A percentile compares a stretch with the other conserved stretches of the same genome.
phyloP scores from a whole-genome alignment of 2,888 invertebrate genomes.

The Acronicta alni region DNA sequence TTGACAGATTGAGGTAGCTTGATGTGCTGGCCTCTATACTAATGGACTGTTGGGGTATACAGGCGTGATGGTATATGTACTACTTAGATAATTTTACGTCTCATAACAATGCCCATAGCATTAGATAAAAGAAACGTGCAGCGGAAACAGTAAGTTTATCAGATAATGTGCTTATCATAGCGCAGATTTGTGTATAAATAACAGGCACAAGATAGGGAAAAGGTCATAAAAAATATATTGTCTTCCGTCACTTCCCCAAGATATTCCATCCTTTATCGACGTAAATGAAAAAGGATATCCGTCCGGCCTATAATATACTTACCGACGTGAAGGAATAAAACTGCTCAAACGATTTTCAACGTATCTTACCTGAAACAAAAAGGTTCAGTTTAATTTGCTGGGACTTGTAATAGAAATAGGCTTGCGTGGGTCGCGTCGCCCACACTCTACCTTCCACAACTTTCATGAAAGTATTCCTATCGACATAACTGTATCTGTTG shows the following conservation, averaged over 20 bases:
- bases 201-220: constrained; percentile 23
- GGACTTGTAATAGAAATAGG: constrained; percentile 40
- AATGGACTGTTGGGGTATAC: no score
- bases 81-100: constrained; percentile 11
- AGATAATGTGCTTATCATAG: constrained; percentile 40
- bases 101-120: constrained; percentile 1
- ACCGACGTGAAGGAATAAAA: constrained; percentile 26
- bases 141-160: constrained; percentile 37
- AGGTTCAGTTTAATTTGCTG: constrained; percentile 46
- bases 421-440: constrained; percentile 25
- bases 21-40: no score
- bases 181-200: constrained; percentile 47
- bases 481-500: constrained; percentile 8
- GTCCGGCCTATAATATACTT: constrained; percentile 36
- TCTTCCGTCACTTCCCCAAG: constrained; percentile 4
- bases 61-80: no score
- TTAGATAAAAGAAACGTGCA: constrained; percentile 43
- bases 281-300: constrained; percentile 35
- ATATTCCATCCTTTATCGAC: constrained; percentile 31
- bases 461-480: constrained; percentile 27
- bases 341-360: constrained; percentile 33
- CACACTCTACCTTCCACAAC: constrained; percentile 10
- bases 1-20: no score
- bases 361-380: constrained; percentile 63
- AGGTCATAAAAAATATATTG: constrained; percentile 26